Evolutionary conservation across 2,113 vertebrate genomes (phyloP), one percentile per base, ranked within the genome.

Genomic region (Daphoenositta chrysoptera): DNA sequence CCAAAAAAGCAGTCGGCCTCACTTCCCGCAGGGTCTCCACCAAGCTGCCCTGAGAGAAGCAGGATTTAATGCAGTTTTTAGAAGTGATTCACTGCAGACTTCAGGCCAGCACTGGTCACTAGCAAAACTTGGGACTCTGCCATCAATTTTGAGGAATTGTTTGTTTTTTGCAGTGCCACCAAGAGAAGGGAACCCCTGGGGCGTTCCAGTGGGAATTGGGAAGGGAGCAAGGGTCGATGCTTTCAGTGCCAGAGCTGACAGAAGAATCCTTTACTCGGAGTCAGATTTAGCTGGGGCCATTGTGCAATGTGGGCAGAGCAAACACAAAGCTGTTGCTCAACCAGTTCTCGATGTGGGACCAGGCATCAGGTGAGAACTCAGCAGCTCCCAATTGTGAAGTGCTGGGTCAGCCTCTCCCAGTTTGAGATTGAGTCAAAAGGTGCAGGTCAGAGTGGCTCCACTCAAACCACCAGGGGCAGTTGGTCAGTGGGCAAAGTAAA

Each of bases 1-100:
- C 99, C 98, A 99, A 37, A 92, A 99, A 99, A 13, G 96, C 96
- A 0, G 99, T 99, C 23, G 99, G 99, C 40, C 97, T 98, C 65
- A 98, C 98, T 28, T 99, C 99, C 91, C 97, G 97, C 94, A 99
- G 53, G 1, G 99, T 99, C 79, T 97, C 98, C 2, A 98, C 97
- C 96, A 99, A 87, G 20, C 98, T 98, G 70, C 99, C 99, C 99
- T 99, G 98, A 21, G 6, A 4, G 16, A 77, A 64, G 57, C 5
- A 75, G 42, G 48, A 50, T 24, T 48, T 13, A 17, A 48, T 3
- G 48, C 31, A 68, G 44, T 15, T 60, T 66, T 85, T 47, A 83
- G 1, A 31, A 50, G 27, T 1, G 27, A n/a, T 54, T 72, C 28
- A 13, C 50, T 64, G 19, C 2, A 50, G 58, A 23, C 13, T 30